Conservation (phyloP, 2,888 invertebrate genomes). For the Synanthedon tipuliformis region DNA sequence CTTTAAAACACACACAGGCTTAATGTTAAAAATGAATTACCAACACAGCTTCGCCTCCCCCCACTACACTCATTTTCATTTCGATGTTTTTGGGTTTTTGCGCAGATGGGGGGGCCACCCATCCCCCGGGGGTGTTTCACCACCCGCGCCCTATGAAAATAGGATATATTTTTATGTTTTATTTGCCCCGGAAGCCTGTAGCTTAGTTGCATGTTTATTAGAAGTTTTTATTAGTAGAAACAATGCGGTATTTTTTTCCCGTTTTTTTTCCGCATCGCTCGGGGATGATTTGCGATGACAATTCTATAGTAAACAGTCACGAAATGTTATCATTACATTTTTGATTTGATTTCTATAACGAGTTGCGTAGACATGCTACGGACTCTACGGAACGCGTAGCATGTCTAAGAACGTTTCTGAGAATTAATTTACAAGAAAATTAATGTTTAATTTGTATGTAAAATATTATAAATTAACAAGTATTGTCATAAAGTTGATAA, state of each 20-base stretch:
- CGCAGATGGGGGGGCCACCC: slow-evolving; percentile 49
- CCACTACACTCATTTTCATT: slow-evolving; percentile 70
- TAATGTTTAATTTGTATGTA: too few species aligned
- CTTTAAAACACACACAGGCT: slow-evolving; percentile 69
- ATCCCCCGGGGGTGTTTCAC: slow-evolving; percentile 13
- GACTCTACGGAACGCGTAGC: neutral
- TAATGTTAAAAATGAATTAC: slow-evolving; percentile 71
- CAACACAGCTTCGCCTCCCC: slow-evolving; percentile 56
- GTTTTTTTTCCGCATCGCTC: slow-evolving; percentile 15
- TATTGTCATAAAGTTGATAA: too few species aligned
- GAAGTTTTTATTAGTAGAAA: slow-evolving; percentile 69
- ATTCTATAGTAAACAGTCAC: slow-evolving; percentile 44
- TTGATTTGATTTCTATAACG: slow-evolving; percentile 3
- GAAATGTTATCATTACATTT: slow-evolving; percentile 40
- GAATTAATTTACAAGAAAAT: too few species aligned
- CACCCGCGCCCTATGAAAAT: slow-evolving; percentile 68
- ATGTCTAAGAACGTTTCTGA: too few species aligned
- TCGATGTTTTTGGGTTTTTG: slow-evolving; percentile 72
- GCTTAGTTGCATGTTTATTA: slow-evolving; percentile 71
- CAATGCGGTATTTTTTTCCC: slow-evolving; percentile 41
- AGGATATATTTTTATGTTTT: slow-evolving; percentile 72
- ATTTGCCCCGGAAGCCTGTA: slow-evolving; percentile 68
- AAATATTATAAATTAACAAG: too few species aligned
- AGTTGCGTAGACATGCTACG: neutral
- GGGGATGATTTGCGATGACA: slow-evolving; percentile 49